Percentiles rank a stretch among this genome's conserved stretches.
Conservation (phyloP, 2,888 invertebrate genomes). For the Netelia fuscicornis region DNA sequence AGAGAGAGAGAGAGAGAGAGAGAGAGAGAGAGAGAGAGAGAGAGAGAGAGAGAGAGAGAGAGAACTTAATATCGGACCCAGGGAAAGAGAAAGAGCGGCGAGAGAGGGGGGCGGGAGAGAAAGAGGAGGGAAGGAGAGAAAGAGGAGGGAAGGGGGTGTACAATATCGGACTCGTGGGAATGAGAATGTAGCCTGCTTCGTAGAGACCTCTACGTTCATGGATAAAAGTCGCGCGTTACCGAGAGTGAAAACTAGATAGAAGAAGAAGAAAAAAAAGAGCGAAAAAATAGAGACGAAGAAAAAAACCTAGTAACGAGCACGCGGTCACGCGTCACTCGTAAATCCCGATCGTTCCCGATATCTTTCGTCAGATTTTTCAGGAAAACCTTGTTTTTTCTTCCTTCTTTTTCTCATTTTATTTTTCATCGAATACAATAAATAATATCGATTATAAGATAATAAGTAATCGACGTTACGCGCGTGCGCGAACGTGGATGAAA, state of each 20-base stretch:
- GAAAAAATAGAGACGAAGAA: not conserved
- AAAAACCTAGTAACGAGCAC: conserved; percentile 7
- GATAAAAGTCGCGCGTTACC: conserved; percentile 35
- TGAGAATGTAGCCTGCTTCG: conserved; percentile 57
- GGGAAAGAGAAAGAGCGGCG: too few relatives aligned
- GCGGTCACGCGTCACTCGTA: conserved; percentile 59
- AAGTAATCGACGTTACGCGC: conserved; percentile 41
- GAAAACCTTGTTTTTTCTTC: not conserved
- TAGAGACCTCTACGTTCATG: not conserved
- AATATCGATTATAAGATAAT: conserved; percentile 30
- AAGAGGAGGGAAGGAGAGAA: too few relatives aligned
- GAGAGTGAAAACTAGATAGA: conserved; percentile 21
- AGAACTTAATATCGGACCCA: too few relatives aligned
- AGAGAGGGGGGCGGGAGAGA: too few relatives aligned
- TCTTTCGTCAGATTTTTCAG: conserved; percentile 41
- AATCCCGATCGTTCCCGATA: conserved; percentile 46
- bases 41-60: too few relatives aligned
- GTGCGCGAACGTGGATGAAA: not conserved
- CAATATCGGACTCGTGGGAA: conserved; percentile 54
- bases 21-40: too few relatives aligned
- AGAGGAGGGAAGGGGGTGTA: too few relatives aligned
- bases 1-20: too few relatives aligned
- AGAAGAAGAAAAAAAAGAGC: conserved; percentile 10
- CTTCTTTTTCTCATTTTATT: too few relatives aligned
- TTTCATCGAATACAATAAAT: not conserved